phyloP scores from a whole-genome alignment of 2,888 invertebrate genomes.

The Diplazon laetatorius region DNA sequence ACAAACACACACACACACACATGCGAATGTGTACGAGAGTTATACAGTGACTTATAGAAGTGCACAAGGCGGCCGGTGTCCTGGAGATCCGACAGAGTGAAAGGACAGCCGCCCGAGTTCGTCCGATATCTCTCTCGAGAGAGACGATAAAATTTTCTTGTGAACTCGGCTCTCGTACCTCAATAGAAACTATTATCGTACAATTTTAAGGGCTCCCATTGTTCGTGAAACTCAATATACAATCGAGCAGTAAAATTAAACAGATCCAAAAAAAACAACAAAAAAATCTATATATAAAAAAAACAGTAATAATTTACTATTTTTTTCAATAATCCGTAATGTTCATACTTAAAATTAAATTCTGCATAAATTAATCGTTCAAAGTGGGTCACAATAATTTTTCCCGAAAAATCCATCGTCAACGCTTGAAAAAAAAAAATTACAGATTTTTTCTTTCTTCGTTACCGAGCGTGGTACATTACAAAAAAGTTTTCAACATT shows the following conservation, averaged over 20 bases:
- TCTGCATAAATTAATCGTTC: too few species aligned
- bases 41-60: constrained; percentile 24
- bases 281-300: neutral
- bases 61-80: constrained; percentile 69
- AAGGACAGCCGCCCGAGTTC: constrained; percentile 73
- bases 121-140: constrained; percentile 69
- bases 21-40: neutral
- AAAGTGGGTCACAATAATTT: neutral
- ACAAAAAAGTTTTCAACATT: too few species aligned
- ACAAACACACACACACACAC: too few species aligned
- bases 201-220: neutral
- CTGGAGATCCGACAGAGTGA: constrained; percentile 72
- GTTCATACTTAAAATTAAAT: too few species aligned
- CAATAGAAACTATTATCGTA: constrained; percentile 6
- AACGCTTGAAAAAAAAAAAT: too few species aligned
- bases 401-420: neutral
- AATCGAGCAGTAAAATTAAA: neutral
- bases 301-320: too few species aligned
- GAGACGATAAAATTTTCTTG: constrained; percentile 19
- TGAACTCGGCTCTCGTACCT: constrained; percentile 6
- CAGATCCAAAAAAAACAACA: too few species aligned
- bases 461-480: too few species aligned
- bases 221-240: neutral
- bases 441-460: too few species aligned
- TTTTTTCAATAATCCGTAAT: too few species aligned